Percentiles rank a stretch among this genome's conserved stretches.
These are phyloP conservation scores for Sciurus carolinensis DNA, from an alignment of 2,797 vertebrate species.

Conservation along the genomic window DNA sequence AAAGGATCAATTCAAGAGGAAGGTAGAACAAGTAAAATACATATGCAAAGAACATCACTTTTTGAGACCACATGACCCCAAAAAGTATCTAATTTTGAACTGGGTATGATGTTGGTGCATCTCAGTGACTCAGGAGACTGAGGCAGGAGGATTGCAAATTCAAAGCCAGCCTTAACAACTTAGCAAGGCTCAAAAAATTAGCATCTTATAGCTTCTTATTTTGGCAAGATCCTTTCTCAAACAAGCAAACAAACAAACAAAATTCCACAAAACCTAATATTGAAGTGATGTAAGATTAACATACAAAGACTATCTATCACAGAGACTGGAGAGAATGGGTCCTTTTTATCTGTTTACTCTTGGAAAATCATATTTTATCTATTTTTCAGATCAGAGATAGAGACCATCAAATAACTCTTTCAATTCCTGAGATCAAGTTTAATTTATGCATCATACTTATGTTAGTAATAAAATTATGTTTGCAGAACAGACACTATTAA, in stretches of 20 bases:
- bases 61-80: too few relatives aligned
- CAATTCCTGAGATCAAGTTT: background rate
- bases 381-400: background rate
- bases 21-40: background rate
- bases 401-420: background rate
- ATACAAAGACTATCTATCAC: background rate
- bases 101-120: background rate
- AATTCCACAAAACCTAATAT: background rate
- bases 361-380: background rate
- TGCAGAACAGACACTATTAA: background rate
- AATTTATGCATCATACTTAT: background rate
- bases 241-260: background rate
- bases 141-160: background rate
- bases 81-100: too few relatives aligned
- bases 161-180: background rate
- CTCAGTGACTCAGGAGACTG: background rate
- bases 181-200: background rate
- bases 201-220: too few relatives aligned
- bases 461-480: background rate
- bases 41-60: background rate
- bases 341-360: background rate
- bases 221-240: background rate
- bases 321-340: background rate
- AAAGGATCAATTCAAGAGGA: background rate
- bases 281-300: background rate